Evolutionary conservation across 2,113 vertebrate genomes (phyloP).

Genomic region (Gymnorhina tibicen): DNA sequence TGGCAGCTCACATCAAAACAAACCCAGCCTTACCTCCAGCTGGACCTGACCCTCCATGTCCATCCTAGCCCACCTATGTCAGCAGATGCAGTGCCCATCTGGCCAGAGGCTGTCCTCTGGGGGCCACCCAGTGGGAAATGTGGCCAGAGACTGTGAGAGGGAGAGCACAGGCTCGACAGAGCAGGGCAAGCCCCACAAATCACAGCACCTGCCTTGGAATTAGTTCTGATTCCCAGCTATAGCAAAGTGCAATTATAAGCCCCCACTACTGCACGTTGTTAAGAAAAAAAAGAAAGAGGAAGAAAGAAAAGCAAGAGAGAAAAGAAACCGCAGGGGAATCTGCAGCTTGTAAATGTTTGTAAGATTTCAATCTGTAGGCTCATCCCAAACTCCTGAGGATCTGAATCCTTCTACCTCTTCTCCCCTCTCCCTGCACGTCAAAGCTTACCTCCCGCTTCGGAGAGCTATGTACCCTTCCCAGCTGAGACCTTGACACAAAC

Average conservation of each 20-base stretch:
- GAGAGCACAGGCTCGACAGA: background rate
- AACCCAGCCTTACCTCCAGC: background rate
- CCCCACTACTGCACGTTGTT: background rate
- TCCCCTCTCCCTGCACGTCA: background rate
- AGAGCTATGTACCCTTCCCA: background rate
- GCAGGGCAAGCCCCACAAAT: background rate
- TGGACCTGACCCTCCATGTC: background rate
- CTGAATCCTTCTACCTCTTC: background rate
- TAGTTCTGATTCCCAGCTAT: background rate
- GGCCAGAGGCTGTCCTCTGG: background rate
- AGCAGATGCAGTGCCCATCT: background rate
- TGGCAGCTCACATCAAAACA: background rate
- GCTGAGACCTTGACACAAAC: background rate
- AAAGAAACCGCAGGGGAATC: background rate
- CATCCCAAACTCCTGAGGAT: background rate
- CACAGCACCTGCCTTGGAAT: background rate
- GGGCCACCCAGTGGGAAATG: fast-evolving
- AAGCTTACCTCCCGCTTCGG: background rate
- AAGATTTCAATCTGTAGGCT: background rate
- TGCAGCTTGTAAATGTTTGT: background rate
- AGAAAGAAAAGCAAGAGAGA: background rate
- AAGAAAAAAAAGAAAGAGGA: too few species aligned
- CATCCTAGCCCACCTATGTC: background rate
- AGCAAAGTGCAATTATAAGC: background rate
- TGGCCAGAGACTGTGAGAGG: background rate